Percentiles rank a stretch among this genome's conserved stretches.
phyloP scores from a whole-genome alignment of 2,888 invertebrate genomes.

The Standfussiana lucernea region DNA sequence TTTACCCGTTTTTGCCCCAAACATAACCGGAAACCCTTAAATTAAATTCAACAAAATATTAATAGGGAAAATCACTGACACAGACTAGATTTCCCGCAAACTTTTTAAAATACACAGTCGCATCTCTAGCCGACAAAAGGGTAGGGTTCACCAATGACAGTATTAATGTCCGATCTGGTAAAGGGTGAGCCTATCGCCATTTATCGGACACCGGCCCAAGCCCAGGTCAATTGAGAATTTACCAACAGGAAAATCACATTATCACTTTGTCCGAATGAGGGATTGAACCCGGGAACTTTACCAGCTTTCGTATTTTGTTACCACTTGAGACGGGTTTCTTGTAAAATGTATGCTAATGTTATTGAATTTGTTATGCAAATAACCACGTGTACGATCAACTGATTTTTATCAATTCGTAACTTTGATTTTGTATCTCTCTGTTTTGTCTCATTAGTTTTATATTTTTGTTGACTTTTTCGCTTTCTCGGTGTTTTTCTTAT shows the following conservation, averaged over 20 bases:
- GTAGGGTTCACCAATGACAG: slow-evolving; percentile 55
- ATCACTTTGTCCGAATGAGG: slow-evolving; percentile 50
- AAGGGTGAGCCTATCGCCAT: slow-evolving; percentile 55
- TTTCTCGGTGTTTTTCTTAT: too few relatives aligned
- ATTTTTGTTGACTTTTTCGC: neutral
- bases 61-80: neutral
- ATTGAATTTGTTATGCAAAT: slow-evolving; percentile 27
- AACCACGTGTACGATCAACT: neutral
- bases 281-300: slow-evolving; percentile 39
- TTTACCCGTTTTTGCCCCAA: neutral
- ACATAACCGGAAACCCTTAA: neutral
- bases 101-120: slow-evolving; percentile 32
- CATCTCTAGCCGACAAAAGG: slow-evolving; percentile 34
- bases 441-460: neutral
- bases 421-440: slow-evolving; percentile 9
- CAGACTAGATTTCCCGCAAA: neutral
- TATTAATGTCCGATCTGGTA: slow-evolving; percentile 61
- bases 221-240: slow-evolving; percentile 64
- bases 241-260: slow-evolving; percentile 64
- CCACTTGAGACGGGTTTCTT: slow-evolving; percentile 34
- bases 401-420: slow-evolving; percentile 26
- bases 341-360: slow-evolving; percentile 32
- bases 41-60: slow-evolving; percentile 6
- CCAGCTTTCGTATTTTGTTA: slow-evolving; percentile 40
- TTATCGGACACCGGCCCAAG: slow-evolving; percentile 60